Base-by-base conservation (phyloP, 1,140 invertebrate genomes). In the Drosophila saltans region DNA sequence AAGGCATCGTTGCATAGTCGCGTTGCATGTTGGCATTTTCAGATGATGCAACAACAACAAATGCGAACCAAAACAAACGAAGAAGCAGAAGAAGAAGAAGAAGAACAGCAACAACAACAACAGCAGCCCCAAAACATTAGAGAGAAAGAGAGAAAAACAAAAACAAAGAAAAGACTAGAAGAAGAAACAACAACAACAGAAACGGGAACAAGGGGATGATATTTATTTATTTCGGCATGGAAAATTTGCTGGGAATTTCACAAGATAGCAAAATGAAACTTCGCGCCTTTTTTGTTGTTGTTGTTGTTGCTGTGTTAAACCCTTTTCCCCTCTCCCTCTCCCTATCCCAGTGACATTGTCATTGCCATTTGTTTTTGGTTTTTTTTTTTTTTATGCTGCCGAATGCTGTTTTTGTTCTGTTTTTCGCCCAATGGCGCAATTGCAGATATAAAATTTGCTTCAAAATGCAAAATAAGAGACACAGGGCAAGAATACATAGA, bases 21-120 rank as follows among this genome's bases (percentile, higher is more conserved):
- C 78, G 75, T 74, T 77, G 80, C 71, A 76, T 80, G 78, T 74
- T 68, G 69, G 66, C 68, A 75, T 60, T 68, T 41, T 74, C 21
- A 52, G 83, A 78, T 86, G 83, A 86, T 86, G 82, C 82, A 88
- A 83, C 83, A 80, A 79, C 57, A 68, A 66, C 52, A 69, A 52
- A 52, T 26, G 57, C 62, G 55, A 61, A 36, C 43, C 30, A 66
- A 79, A 80, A 88, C 68, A 30, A 2, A 30, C 28, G 2, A 84
- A 84, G 16, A 83, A 88, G 79, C 84, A 89, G 80, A 88, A 67
- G 66, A 56, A 55, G 43, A 24, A 26, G 66, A 79, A 63, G 72
- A 69, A 61, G 65, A 74, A 40, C 21, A 66, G 40, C 21, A 26
- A 43, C 59, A 58, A 7, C 56, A 2, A 2, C 48, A 11, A 6